Base-by-base conservation (phyloP, 64 coral and sea anemone species). In the Hydrozoanthus tunicans region DNA sequence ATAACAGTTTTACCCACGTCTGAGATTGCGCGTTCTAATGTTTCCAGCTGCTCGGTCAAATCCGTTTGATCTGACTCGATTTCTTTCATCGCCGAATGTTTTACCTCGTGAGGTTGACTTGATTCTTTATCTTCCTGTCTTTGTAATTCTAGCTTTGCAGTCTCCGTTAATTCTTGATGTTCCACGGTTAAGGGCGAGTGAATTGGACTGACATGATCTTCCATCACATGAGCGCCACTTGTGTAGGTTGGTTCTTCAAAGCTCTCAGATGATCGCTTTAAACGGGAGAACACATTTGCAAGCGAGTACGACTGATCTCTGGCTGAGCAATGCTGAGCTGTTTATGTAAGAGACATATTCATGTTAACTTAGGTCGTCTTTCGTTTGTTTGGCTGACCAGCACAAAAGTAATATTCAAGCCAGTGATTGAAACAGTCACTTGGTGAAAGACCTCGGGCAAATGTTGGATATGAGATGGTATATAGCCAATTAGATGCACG, bases 261-360 rank as follows among this genome's bases (percentile, higher is more conserved):
- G 53, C 58, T 11, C 6, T 73, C 83, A 20, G 13, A 4, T 12
- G 83, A 86, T 13, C 83, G 53, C 32, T 20, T 86, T 9, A 86
- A 57, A 68, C 83, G 83, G 53, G 83, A 58, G 5, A 86, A 86
- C 66, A 86, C 83, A 13, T 53, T 73, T 4, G 66, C 52, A 7
- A 86, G 58, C 3, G 65, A 73, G 54, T 72, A 86, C 13, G 83
- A 57, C 55, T 59, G 83, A 56, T 86, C 66, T 58, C 83, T 68
- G 23, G 53, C 54, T 73, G 53, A 55, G 55, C 83, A 86, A 71
- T 27, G 26, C 25, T 55, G 71, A 59, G 67, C 83, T 86, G 65
- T 71, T 43, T 6, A 24, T 8, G 5, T 70, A 58, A 57, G 23
- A 86, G 73, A 58, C 66, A 32, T 12, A 51, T 58, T 23, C 14